These are phyloP conservation scores for Andrena haemorrhoa DNA, from an alignment of 2,888 invertebrate species.

Conservation along the genomic window DNA sequence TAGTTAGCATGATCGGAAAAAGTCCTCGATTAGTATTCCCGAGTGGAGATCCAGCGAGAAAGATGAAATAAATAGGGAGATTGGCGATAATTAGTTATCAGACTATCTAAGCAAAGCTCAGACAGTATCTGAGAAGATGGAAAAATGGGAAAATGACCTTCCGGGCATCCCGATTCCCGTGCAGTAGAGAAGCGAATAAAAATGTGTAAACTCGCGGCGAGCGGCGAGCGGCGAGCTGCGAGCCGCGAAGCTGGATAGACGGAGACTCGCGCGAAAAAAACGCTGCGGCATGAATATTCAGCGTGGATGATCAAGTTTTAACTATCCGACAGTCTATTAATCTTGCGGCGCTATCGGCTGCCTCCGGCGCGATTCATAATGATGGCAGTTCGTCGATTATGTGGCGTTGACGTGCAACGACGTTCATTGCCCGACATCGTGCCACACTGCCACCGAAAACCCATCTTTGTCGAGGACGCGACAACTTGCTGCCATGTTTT, in stretches of 20 bases:
- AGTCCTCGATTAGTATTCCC: no score
- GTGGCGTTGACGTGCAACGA: slow-evolving; percentile 44
- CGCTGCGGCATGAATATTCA: slow-evolving; percentile 61
- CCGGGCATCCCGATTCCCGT: slow-evolving; percentile 9
- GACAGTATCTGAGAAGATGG: slow-evolving; percentile 44
- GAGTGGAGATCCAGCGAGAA: slow-evolving; percentile 29
- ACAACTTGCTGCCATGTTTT: slow-evolving; percentile 13
- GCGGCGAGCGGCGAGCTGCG: neutral
- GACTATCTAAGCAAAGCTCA: slow-evolving; percentile 40
- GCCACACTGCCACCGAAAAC: slow-evolving; percentile 16
- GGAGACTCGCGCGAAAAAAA: slow-evolving; percentile 5
- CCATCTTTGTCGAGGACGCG: slow-evolving; percentile 11
- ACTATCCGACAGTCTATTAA: slow-evolving; percentile 65
- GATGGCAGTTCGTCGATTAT: slow-evolving; percentile 57
- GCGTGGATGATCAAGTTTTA: slow-evolving; percentile 56
- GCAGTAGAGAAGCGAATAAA: neutral
- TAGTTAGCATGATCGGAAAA: neutral
- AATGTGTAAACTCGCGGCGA: slow-evolving; percentile 16
- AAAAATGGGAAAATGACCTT: slow-evolving; percentile 41
- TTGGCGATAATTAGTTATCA: slow-evolving; percentile 52
- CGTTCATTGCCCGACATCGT: slow-evolving; percentile 33
- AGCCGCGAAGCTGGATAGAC: neutral
- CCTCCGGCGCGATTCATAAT: slow-evolving; percentile 55
- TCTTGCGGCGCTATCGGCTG: slow-evolving; percentile 53
- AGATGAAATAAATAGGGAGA: slow-evolving; percentile 55